A percentile compares a stretch with the other conserved stretches of the same genome.
These are phyloP conservation scores for Neelides sp. DNA, from an alignment of 1,140 invertebrate genomes.

Conservation along the genomic window DNA sequence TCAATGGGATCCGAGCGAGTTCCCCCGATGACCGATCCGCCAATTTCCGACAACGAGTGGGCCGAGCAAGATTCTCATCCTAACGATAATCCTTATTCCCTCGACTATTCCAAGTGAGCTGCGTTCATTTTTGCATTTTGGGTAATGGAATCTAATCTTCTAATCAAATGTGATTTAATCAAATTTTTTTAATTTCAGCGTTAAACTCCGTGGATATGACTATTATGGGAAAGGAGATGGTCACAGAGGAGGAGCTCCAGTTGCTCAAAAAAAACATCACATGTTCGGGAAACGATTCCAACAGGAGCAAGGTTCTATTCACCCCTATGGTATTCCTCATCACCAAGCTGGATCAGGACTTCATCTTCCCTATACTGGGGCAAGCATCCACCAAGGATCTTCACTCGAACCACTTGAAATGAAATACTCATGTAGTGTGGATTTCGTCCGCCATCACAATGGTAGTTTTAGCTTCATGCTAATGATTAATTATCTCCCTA, in stretches of 20 bases:
- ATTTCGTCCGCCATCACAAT: slow-evolving; percentile 49
- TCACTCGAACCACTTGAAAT: slow-evolving; percentile 44
- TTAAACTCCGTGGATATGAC: slow-evolving; percentile 63
- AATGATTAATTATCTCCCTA: slow-evolving; percentile 6
- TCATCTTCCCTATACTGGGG: slow-evolving; percentile 33
- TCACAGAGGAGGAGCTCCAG: slow-evolving; percentile 38
- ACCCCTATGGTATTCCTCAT: slow-evolving; percentile 14
- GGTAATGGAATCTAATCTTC: slow-evolving; percentile 32
- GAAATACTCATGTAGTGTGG: slow-evolving; percentile 58
- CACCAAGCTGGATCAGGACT: slow-evolving; percentile 10
- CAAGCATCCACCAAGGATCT: slow-evolving; percentile 36
- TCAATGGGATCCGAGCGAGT: slow-evolving; percentile 74
- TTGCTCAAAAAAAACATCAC: slow-evolving; percentile 83
- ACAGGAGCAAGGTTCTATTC: slow-evolving; percentile 41
- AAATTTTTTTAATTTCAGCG: slow-evolving; percentile 18
- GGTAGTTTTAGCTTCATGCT: slow-evolving; percentile 32
- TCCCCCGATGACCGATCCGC: slow-evolving; percentile 48
- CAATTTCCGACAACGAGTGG: slow-evolving; percentile 74
- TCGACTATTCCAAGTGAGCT: slow-evolving; percentile 30
- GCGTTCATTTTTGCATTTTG: slow-evolving; percentile 36
- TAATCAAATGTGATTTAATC: slow-evolving; percentile 9
- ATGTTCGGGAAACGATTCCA: slow-evolving; percentile 77
- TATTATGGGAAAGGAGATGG: slow-evolving; percentile 33
- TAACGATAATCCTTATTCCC: slow-evolving; percentile 43
- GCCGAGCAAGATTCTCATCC: slow-evolving; percentile 73